Base-by-base conservation (phyloP, 1,140 invertebrate genomes). In the Doryteuthis pealeii region DNA sequence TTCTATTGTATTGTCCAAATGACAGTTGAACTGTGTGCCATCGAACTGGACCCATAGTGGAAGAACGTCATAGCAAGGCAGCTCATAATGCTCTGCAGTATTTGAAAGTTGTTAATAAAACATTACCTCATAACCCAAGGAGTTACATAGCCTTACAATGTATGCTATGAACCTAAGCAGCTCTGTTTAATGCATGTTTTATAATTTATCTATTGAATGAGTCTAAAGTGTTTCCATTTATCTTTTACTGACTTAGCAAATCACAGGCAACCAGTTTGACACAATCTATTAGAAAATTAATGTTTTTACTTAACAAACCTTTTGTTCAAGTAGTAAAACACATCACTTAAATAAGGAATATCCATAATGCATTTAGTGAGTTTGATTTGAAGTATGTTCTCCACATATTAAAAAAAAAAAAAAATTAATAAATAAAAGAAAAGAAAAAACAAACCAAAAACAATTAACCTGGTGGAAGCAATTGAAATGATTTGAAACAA, bases 1-100 rank as follows among this genome's bases (percentile, higher is more conserved):
- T 92, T 90, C 83, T 96, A 97, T 87, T 97, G 95, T 88, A 89
- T 98, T 78, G 93, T 98, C n/a, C 96, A 98, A 89, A 87, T 99
- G 73, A 96, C 96, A 2, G 95, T 95, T 0, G 87, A 96, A 71
- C 95, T 10, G 96, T 98, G 14, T 97, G 96, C 87, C 95, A 95
- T 85, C 96, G 96, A 22, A 91, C 91, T 18, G 96, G 95, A 1
- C 85, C 89, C 10, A 93, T 91, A 12, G 91, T 92, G 77, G 93
- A 93, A 86, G 94, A 96, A 79, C 95, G 96, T 28, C 94, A 96
- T 87, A 89, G 91, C 1, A 91, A 92, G 76, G 95, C 96, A 32
- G 95, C 96, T 32, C 92, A 93, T 83, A 95, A 96, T 88, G 95
- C 95, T 72, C 89, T 98, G 65, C 94, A 97, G 86, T 98, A 97